Base-by-base conservation (phyloP, 1,140 invertebrate species). In the Delia radicum region DNA sequence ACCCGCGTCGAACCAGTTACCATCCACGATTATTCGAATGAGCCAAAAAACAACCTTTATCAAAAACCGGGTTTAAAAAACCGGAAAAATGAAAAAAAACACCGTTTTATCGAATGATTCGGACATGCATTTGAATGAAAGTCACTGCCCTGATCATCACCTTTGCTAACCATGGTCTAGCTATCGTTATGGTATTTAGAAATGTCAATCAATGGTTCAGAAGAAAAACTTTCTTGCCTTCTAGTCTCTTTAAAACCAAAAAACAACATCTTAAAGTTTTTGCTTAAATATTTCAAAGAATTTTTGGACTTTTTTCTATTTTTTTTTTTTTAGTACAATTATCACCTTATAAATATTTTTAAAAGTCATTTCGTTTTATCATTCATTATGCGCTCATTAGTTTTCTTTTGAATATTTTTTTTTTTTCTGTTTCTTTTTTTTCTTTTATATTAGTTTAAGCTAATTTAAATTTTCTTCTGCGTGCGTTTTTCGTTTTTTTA, bases 381-480 rank as follows among this genome's bases (percentile, higher is more conserved):
- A 65, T 65, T 65, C 29, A 31, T 65, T 65, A 65, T 65, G 62
- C 62, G 62, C 28, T 65, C 62, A 65, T 65, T 65, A 65, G 62
- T 65, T 65, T 42, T 42, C 37, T 42, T n/a, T n/a, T n/a, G n/a
- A n/a, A n/a, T n/a, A n/a, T n/a, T n/a, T n/a, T n/a, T n/a, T n/a
- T 13, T 42, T 10, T 42, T 42, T 42, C 10, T 42, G n/a, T 33
- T 33, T 33, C 33, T 42, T 42, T 42, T 42, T 42, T 42, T 12
- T 2, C 37, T 42, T 42, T 42, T 42, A 42, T 42, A 42, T 42
- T 42, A 42, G 37, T 42, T 42, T 42, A 42, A 42, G 37, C 37
- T 42, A 42, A 42, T 42, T 42, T 42, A 42, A 42, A 42, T 42
- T 42, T 42, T 42, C 37, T 42, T 42, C 12, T 42, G 37, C 6